phyloP scores from a whole-genome alignment of 2,113 vertebrate species.

The Spea bombifrons region DNA sequence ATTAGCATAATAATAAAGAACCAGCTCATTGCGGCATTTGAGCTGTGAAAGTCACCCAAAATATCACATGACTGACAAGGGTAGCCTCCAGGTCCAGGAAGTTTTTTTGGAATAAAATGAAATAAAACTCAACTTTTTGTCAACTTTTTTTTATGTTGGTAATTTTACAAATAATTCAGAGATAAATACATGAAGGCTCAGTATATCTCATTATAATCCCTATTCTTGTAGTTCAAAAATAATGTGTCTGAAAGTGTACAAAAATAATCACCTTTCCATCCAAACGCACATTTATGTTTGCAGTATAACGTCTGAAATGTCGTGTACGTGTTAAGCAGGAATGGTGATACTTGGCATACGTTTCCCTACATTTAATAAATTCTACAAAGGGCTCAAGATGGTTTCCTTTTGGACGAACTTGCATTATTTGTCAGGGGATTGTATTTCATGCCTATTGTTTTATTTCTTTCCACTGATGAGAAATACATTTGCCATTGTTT shows the following conservation, averaged over 20 bases:
- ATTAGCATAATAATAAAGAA: too few species aligned
- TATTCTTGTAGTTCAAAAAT: neutral
- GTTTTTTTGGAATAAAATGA: too few species aligned
- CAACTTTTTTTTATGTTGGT: too few species aligned
- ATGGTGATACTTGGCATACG: conserved; percentile 13
- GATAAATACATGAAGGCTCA: neutral
- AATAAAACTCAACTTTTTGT: too few species aligned
- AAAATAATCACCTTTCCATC: neutral
- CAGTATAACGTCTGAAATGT: neutral
- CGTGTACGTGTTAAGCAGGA: neutral
- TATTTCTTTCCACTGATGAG: conserved; percentile 34
- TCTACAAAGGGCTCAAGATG: conserved; percentile 28
- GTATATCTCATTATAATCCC: neutral
- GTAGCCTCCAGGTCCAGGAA: too few species aligned
- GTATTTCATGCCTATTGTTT: conserved; percentile 42
- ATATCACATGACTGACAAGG: too few species aligned
- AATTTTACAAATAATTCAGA: neutral
- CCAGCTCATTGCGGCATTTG: too few species aligned
- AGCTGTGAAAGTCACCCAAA: too few species aligned
- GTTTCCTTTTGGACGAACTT: conserved; percentile 6
- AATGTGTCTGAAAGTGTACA: neutral
- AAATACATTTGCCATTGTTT: conserved; percentile 41
- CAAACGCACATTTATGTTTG: neutral
- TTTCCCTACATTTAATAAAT: conserved; percentile 38
- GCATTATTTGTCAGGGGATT: conserved; percentile 27